Evolutionary conservation across 2,113 vertebrate species (phyloP).

Genomic region (Dasypus novemcinctus): DNA sequence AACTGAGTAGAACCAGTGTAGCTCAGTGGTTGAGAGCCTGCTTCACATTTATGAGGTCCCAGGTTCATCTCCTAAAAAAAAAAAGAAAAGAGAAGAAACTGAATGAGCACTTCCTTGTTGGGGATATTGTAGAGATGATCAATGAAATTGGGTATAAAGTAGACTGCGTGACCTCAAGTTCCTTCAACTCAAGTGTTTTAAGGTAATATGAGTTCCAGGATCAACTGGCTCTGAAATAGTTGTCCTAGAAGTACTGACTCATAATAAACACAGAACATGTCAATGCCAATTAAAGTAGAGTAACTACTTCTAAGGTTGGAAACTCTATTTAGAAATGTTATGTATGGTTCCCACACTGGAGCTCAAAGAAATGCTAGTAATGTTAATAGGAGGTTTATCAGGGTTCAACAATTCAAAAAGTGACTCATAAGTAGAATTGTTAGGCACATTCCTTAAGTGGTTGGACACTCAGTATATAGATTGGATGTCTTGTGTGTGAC

Average conservation of each 20-base stretch:
- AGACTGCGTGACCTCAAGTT: neutral
- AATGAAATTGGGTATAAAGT: neutral
- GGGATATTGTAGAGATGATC: neutral
- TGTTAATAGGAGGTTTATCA: neutral
- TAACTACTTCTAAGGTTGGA: neutral
- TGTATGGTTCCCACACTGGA: neutral
- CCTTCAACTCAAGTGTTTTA: neutral
- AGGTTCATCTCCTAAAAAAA: too few species aligned
- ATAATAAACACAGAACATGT: accelerated
- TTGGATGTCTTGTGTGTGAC: constrained; percentile 9
- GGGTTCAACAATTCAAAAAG: neutral
- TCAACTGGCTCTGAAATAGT: neutral
- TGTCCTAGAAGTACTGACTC: neutral
- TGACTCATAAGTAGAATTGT: neutral
- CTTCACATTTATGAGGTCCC: too few species aligned
- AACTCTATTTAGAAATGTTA: neutral
- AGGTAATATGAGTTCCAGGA: neutral
- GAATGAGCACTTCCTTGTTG: neutral
- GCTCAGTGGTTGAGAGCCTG: too few species aligned
- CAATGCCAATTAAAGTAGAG: accelerated
- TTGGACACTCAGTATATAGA: neutral
- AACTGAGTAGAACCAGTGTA: too few species aligned
- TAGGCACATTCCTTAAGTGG: neutral
- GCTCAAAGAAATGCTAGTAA: constrained; percentile 43
- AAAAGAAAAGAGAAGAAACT: neutral